phyloP scores from a whole-genome alignment of 2,113 vertebrate species.

The Sisor rabdophorus region DNA sequence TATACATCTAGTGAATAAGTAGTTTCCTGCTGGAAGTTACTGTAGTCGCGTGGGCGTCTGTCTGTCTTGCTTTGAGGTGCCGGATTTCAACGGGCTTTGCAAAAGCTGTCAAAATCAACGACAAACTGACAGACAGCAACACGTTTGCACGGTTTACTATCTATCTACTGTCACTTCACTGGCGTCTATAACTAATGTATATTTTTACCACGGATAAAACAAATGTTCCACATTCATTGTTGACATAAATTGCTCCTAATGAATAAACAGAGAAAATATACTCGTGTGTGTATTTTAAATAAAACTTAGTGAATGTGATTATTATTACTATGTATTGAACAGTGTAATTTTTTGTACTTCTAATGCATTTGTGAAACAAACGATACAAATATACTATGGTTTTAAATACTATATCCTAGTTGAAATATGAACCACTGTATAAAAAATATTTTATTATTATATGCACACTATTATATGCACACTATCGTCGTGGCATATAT shows the following conservation, averaged over 20 bases:
- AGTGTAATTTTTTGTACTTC: not conserved
- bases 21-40: not conserved
- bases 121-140: conserved; percentile 46
- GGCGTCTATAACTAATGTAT: not conserved
- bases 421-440: not conserved
- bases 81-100: not conserved
- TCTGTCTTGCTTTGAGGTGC: conserved; percentile 2
- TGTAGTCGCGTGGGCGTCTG: conserved; percentile 30
- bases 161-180: conserved; percentile 28
- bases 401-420: not conserved
- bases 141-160: conserved; percentile 58
- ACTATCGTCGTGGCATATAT: conserved; percentile 44
- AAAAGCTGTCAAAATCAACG: not conserved
- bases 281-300: not conserved
- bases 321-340: not conserved
- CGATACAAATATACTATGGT: too few species aligned
- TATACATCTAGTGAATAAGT: conserved; percentile 3
- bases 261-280: conserved; percentile 16
- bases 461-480: conserved; percentile 54
- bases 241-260: conserved; percentile 12
- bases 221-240: not conserved
- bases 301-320: not conserved
- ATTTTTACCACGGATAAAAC: not conserved
- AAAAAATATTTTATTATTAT: conserved; percentile 32
- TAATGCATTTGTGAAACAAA: not conserved